Percentiles rank a stretch among this genome's conserved stretches.
Conservation (phyloP, 1,140 invertebrate genomes). For the Copidosoma floridanum region DNA sequence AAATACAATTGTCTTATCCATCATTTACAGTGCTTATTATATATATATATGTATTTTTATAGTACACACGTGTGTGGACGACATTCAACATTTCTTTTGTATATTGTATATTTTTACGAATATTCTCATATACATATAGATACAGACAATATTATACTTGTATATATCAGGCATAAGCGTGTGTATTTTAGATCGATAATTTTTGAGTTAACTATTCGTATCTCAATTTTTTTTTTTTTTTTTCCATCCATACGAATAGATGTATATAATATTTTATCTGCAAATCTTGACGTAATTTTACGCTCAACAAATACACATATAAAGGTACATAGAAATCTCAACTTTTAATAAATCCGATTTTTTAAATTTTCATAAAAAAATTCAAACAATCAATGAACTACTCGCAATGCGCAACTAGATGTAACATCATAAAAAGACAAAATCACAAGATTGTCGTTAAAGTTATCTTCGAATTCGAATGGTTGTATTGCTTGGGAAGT, state of each 20-base stretch:
- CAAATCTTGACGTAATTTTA: too few relatives aligned
- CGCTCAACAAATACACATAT: too few relatives aligned
- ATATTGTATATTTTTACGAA: not conserved
- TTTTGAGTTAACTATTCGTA: not conserved
- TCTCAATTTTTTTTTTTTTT: too few relatives aligned
- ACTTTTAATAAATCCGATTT: too few relatives aligned
- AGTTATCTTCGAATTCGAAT: too few relatives aligned
- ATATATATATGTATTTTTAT: constrained; percentile 3
- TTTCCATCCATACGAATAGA: too few relatives aligned
- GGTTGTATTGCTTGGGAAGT: too few relatives aligned
- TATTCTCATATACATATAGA: not conserved
- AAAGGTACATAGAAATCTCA: too few relatives aligned
- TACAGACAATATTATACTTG: not conserved
- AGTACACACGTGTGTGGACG: constrained; percentile 19
- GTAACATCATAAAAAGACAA: not conserved
- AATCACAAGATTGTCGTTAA: constrained; percentile 2
- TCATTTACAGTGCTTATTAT: too few relatives aligned
- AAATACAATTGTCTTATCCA: not conserved
- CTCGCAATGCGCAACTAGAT: not conserved
- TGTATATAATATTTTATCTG: too few relatives aligned
- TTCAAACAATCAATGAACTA: constrained; percentile 3
- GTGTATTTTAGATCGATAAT: too few relatives aligned
- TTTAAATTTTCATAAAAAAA: not conserved
- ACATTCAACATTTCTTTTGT: constrained; percentile 4
- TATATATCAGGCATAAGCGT: constrained; percentile 8